Base-by-base conservation (phyloP, 2,888 invertebrate genomes). In the Andrena haemorrhoa region DNA sequence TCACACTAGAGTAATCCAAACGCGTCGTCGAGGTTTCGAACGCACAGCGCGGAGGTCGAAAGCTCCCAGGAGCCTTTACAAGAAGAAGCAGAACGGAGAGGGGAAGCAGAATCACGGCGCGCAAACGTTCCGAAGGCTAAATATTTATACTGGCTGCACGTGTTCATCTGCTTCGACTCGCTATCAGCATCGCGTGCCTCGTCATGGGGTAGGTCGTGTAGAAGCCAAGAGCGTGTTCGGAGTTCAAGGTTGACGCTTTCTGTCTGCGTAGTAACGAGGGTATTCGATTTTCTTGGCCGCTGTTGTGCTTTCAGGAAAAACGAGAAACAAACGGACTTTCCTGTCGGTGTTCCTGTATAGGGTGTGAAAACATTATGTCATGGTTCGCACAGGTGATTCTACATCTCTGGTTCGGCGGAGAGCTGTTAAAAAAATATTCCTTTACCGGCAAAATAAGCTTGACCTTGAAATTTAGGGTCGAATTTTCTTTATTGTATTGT, bases 111-210 rank as follows among this genome's bases (percentile, higher is more conserved):
- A 75, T 63, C 69, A 33, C 51, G 23, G 75, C 35, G 82, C 74
- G 82, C 77, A 68, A 79, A 84, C 79, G 84, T 86, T 85, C 84
- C 87, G 68, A 75, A 77, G 78, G 77, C 83, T 82, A 90, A 90
- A 90, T 90, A 90, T 90, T 90, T 89, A 86, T 86, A 77, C 82
- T 78, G 83, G 64, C 79, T 82, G 82, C 89, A 88, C 88, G 87
- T 86, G 89, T 82, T 76, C 64, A 63, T 78, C 82, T 79, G 82
- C 81, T 86, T 72, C 74, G 82, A 83, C 82, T 85, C 66, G 85
- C 83, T 81, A 79, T 85, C 81, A 74, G 75, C 82, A 70, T 86
- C 80, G 79, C 83, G 84, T 81, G 86, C 71, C 78, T 79, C 86
- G 74, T 86, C 82, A 84, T 83, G 75, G 85, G 84, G 83, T 82